Base-by-base conservation (phyloP, 2,797 vertebrate species). In the Epinephelus awoara region DNA sequence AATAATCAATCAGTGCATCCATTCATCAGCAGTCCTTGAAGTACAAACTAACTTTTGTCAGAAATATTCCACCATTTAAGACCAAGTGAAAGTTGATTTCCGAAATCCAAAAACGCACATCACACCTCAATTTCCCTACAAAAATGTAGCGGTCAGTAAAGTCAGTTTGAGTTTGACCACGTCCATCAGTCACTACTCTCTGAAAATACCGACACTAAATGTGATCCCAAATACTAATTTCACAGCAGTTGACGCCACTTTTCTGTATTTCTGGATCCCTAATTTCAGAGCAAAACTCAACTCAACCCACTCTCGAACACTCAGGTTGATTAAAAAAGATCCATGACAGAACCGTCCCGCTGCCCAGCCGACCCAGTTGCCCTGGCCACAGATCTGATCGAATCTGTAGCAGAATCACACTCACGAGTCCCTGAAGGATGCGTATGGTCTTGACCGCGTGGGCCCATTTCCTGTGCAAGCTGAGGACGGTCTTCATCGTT, bases 341-440 rank as follows among this genome's bases (percentile, higher is more conserved):
- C 57, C 29, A n/a, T 13, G 4, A 65, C 40, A 63, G 21, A 59
- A 29, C 38, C 34, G 42, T 84, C 56, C 67, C 10, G 21, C 68
- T 34, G 59, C 63, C 47, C 50, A 55, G 12, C 40, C 4, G 17
- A 29, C 56, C 54, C 58, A 19, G 23, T 54, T 25, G 29, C 27
- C 34, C 42, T 2, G 12, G 54, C 19, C 70, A 63, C 71, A 76
- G 55, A 82, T 49, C 55, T 6, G 29, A 64, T 69, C 59, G 66
- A 54, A 77, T 52, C 58, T 38, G 54, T 12, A 46, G 34, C 64
- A 61, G 67, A 83, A 79, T 59, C 42, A 12, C 72, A 97, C 97
- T 99, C 96, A 98, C 97, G 47, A 94, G 95, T 92, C 95, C 96
- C 95, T 96, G 97, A 83, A 96, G 94, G 94, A 96, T 96, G 81